These are phyloP conservation scores for Pteronotus mesoamericanus DNA, from an alignment of 2,797 vertebrate genomes.

Conservation along the genomic window DNA sequence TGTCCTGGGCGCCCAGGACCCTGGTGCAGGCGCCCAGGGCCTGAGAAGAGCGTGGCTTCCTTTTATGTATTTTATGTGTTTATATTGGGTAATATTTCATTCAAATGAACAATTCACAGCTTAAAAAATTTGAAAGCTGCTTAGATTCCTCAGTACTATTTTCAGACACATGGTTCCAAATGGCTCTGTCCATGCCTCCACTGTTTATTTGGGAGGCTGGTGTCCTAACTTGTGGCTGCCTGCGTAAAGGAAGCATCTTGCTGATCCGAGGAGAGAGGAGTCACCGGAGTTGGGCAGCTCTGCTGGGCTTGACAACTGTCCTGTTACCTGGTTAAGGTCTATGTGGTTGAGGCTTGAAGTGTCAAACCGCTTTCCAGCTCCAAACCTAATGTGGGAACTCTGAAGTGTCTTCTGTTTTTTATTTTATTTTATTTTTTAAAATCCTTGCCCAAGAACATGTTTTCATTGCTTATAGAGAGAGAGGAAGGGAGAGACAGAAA, in stretches of 20 bases:
- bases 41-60: not conserved
- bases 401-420: slow-evolving; percentile 60
- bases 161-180: not conserved
- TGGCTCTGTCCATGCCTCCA: not conserved
- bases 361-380: slow-evolving; percentile 55
- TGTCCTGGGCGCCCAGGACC: not conserved
- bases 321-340: slow-evolving; percentile 59
- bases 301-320: slow-evolving; percentile 20
- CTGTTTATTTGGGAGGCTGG: not conserved
- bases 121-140: not conserved
- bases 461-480: no score
- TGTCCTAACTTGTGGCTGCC: not conserved
- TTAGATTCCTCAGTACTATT: not conserved
- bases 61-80: not conserved
- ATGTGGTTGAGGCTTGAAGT: slow-evolving; percentile 32
- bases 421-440: no score
- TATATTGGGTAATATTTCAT: not conserved
- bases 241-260: not conserved
- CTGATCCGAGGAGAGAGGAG: not conserved
- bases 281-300: not conserved
- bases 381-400: slow-evolving; percentile 50
- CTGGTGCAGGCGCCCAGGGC: not conserved
- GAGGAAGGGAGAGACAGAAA: no score
- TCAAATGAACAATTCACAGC: not conserved
- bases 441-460: no score